A percentile compares a stretch with the other conserved stretches of the same genome.
phyloP scores from a whole-genome alignment of 2,797 vertebrate species.

The Halcyon smyrnensis region DNA sequence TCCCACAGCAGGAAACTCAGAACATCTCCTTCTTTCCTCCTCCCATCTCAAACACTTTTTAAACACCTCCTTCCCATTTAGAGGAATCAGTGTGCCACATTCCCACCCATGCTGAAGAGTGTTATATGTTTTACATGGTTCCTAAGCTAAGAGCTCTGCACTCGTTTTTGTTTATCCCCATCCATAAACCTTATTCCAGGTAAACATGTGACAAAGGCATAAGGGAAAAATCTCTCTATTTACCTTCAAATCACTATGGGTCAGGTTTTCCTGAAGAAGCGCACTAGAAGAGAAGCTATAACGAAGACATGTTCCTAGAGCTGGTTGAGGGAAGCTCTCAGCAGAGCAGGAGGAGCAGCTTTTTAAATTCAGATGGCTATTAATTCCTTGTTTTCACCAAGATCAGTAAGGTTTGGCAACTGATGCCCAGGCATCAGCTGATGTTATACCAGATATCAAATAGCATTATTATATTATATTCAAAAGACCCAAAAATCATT shows the following conservation, averaged over 20 bases:
- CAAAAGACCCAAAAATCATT: not conserved
- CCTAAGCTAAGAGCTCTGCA: constrained; percentile 15
- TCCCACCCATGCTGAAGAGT: constrained; percentile 26
- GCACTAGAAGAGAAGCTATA: not conserved
- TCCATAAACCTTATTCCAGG: not conserved
- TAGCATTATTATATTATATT: not conserved
- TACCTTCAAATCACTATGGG: not conserved
- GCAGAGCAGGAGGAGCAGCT: not conserved
- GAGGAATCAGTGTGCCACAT: constrained; percentile 18
- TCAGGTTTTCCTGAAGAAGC: not conserved
- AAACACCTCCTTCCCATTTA: constrained; percentile 58
- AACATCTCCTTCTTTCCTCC: constrained; percentile 40
- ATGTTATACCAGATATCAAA: not conserved
- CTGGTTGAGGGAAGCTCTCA: not conserved
- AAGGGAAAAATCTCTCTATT: not conserved
- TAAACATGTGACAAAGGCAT: not conserved
- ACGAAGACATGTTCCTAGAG: not conserved
- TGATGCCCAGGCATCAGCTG: not conserved
- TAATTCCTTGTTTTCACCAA: not conserved
- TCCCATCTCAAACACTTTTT: constrained; percentile 11
- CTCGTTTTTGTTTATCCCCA: not conserved
- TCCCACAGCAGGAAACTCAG: constrained; percentile 1
- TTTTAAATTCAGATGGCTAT: not conserved
- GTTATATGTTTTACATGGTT: not conserved
- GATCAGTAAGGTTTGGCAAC: not conserved